Evolutionary conservation across 2,797 vertebrate genomes (phyloP), one percentile per base, ranked within the genome.

Genomic region (Muscicapa striata): DNA sequence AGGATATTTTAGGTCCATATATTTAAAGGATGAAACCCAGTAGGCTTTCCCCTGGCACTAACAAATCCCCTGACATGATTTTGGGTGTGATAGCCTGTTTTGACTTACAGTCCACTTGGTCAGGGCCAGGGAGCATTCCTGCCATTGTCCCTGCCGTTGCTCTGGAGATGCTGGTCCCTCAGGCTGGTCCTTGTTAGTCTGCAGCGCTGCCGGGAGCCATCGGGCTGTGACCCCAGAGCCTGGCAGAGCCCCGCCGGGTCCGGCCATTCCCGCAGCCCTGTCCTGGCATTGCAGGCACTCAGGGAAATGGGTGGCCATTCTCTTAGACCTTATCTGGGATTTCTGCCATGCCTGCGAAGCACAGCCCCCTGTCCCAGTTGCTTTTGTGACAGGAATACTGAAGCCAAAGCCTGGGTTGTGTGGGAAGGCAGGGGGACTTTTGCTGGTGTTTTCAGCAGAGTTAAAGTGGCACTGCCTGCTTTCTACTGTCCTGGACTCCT

Each of bases 71-170:
- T 82, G 86, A 81, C 52, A 30, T 27, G 43, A 80, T 89, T 94
- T 88, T 74, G 83, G 70, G 80, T 87, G 64, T 73, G 82, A 92
- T 83, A 87, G 81, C 68, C 84, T 66, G 22, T 83, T 93, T 83
- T 83, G 87, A 95, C 89, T 92, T 77, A 45, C 10, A 68, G 62
- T 66, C 69, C 83, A 16, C 78, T 92, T 80, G 75, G 54, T 80
- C 3, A 5, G 76, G 51, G 79, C 88, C 20, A 1, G 63, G 6
- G 1, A 40, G 49, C 48, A 0, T 91, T 94, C 83, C 62, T 75
- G 67, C 67, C 61, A 48, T 88, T 94, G 87, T 95, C 26, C 78
- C 41, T 55, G 14, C 72, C 0, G 64, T 95, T 93, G 59, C 89
- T 93, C 78, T 70, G 87, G 93, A 80, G 72, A 81, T 91, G 48